Evolutionary conservation across 2,888 invertebrate genomes (phyloP).

Genomic region (Pantelozetes paolii): DNA sequence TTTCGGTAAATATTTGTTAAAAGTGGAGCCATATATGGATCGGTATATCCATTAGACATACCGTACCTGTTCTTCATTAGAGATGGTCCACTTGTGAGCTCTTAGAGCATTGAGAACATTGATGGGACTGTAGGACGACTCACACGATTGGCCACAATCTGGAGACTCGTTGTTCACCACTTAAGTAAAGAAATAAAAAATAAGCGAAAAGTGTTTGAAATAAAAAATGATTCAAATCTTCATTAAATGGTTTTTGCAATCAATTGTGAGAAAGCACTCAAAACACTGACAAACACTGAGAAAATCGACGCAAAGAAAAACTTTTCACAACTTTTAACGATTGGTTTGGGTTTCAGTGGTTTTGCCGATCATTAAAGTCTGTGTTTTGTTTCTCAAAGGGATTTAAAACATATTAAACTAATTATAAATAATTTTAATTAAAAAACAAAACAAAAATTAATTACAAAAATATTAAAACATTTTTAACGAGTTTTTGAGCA

Average conservation of each 20-base stretch:
- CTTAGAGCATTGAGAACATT: conserved; percentile 70
- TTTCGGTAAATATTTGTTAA: neutral
- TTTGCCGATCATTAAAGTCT: neutral
- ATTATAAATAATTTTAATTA: neutral
- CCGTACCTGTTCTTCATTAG: conserved; percentile 67
- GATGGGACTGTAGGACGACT: conserved; percentile 54
- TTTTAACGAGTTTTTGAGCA: neutral
- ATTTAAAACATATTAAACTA: neutral
- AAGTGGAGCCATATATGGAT: neutral
- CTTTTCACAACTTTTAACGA: conserved; percentile 25
- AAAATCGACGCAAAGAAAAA: neutral
- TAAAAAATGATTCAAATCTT: conserved; percentile 15
- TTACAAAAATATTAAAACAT: too few relatives aligned
- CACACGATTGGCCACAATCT: neutral
- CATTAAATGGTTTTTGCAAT: neutral
- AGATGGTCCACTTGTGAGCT: conserved; percentile 77
- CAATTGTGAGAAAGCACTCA: neutral
- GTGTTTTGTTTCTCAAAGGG: neutral
- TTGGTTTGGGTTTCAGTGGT: neutral
- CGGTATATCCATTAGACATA: too few relatives aligned
- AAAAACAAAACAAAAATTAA: too few relatives aligned
- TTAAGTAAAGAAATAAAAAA: neutral
- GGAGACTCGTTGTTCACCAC: conserved; percentile 2
- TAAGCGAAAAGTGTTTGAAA: neutral
- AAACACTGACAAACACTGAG: neutral